Conservation (phyloP, 2,888 invertebrate species). For the Meloe dianella region DNA sequence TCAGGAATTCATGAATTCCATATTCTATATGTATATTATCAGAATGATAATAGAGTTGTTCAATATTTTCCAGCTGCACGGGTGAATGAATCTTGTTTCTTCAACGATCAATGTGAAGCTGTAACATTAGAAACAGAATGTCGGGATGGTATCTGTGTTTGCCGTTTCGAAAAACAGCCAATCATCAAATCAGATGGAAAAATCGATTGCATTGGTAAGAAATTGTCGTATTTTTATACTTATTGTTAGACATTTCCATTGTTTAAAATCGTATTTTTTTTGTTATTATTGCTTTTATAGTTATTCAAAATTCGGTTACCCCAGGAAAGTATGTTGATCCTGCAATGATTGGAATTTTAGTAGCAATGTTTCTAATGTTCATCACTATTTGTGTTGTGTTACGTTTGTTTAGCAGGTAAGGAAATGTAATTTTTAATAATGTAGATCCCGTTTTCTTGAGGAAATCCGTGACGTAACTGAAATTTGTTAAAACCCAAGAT, state of each 20-base stretch:
- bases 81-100: constrained; percentile 82
- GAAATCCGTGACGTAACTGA: too few species aligned
- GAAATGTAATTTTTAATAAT: constrained; percentile 14
- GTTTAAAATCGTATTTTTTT: neutral
- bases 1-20: neutral
- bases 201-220: constrained; percentile 76
- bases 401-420: constrained; percentile 90
- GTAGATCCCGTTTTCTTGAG: too few species aligned
- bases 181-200: constrained; percentile 72
- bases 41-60: neutral
- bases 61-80: constrained; percentile 70
- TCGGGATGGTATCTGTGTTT: constrained; percentile 77
- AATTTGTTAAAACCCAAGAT: too few species aligned
- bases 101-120: constrained; percentile 84
- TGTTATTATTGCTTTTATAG: constrained; percentile 47
- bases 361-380: constrained; percentile 92
- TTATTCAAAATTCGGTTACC: constrained; percentile 66
- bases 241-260: neutral
- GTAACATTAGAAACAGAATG: constrained; percentile 78
- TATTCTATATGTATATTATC: neutral
- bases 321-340: constrained; percentile 79
- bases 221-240: neutral
- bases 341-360: constrained; percentile 88
- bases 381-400: constrained; percentile 92
- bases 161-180: constrained; percentile 80